A percentile compares a stretch with the other conserved stretches of the same genome.
Evolutionary conservation across 1,140 invertebrate genomes (phyloP).

Genomic region (Bombus waltoni): DNA sequence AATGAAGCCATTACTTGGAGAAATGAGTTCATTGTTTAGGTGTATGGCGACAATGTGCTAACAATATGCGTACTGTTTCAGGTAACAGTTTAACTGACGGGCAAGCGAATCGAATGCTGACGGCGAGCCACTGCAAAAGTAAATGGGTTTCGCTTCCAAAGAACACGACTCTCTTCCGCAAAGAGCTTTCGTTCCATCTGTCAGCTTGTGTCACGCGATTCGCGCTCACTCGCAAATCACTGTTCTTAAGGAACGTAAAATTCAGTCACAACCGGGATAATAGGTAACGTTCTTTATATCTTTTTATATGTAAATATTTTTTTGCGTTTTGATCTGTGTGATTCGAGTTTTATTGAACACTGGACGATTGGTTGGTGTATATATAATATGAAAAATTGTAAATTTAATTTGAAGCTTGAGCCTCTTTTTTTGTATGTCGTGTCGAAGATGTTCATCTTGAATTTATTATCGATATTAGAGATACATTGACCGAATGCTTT

Average conservation of each 20-base stretch:
- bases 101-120: slow-evolving; percentile 24
- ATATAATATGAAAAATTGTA: too few relatives aligned
- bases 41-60: not conserved
- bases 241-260: slow-evolving; percentile 27
- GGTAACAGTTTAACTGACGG: slow-evolving; percentile 5
- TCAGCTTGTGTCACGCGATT: not conserved
- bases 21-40: not conserved
- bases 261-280: slow-evolving; percentile 50
- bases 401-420: too few relatives aligned
- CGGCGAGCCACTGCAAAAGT: not conserved
- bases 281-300: slow-evolving; percentile 15
- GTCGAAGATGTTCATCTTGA: too few relatives aligned
- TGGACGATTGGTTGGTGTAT: too few relatives aligned
- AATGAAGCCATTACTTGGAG: not conserved
- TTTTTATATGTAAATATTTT: not conserved
- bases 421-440: too few relatives aligned
- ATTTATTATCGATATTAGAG: too few relatives aligned
- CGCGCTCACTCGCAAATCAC: not conserved
- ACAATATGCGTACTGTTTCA: slow-evolving; percentile 8
- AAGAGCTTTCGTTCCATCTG: slow-evolving; percentile 8
- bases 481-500: too few relatives aligned
- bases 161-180: slow-evolving; percentile 13
- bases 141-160: slow-evolving; percentile 45
- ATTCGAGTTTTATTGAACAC: not conserved
- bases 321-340: not conserved